phyloP scores from a whole-genome alignment of 2,797 vertebrate genomes.

The Clarias pachynema region DNA sequence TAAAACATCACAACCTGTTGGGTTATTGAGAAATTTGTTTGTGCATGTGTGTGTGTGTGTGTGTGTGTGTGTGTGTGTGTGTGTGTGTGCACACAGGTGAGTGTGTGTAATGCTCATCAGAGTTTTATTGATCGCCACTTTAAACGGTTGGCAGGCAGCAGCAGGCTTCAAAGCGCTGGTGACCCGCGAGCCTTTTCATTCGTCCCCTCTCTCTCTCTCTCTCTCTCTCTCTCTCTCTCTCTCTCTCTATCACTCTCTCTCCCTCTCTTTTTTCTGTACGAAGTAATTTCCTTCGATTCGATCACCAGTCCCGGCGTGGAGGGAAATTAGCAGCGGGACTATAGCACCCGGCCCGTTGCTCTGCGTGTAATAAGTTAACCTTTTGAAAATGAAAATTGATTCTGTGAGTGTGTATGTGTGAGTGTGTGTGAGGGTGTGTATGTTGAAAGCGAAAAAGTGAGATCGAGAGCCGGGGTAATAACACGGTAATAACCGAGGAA shows the following conservation, averaged over 20 bases:
- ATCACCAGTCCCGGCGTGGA: slow-evolving; percentile 32
- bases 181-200: slow-evolving; percentile 22
- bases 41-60: slow-evolving; percentile 6
- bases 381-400: slow-evolving; percentile 61
- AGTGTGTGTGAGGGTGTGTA: neutral
- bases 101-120: slow-evolving; percentile 34
- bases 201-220: neutral
- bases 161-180: slow-evolving; percentile 41
- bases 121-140: slow-evolving; percentile 39
- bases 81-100: slow-evolving; percentile 6
- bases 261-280: slow-evolving; percentile 19
- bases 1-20: neutral
- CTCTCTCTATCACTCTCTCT: slow-evolving; percentile 11
- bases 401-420: slow-evolving; percentile 33
- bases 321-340: slow-evolving; percentile 35
- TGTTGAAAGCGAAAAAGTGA: neutral
- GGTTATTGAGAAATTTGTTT: slow-evolving; percentile 9
- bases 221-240: neutral
- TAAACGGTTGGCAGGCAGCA: slow-evolving; percentile 35
- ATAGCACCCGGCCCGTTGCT: slow-evolving; percentile 12
- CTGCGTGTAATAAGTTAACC: slow-evolving; percentile 53
- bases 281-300: slow-evolving; percentile 51
- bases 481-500: slow-evolving; percentile 30
- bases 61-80: slow-evolving; percentile 1
- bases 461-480: slow-evolving; percentile 14